Percentiles rank a stretch among this genome's conserved stretches.
phyloP scores from a whole-genome alignment of 37 sponge, comb jelly and placozoan species.

The Hexactinellida sp. region DNA sequence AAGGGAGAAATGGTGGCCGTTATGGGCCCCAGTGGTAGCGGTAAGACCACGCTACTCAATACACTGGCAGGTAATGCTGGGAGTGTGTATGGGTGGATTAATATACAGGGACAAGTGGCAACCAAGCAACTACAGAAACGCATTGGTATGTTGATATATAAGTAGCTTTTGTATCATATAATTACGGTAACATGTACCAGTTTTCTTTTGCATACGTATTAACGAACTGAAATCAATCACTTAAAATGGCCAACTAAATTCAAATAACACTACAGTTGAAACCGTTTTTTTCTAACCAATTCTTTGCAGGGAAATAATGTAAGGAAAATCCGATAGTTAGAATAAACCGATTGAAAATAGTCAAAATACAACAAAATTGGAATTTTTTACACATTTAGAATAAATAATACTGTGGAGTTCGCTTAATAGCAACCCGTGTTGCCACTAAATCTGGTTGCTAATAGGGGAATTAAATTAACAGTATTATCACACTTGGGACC shows the following conservation, averaged over 20 bases:
- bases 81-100: conserved; percentile 29
- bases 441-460: too few relatives aligned
- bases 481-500: too few relatives aligned
- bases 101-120: conserved; percentile 29
- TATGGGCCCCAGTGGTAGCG: conserved; percentile 81
- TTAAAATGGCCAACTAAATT: not conserved
- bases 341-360: not conserved
- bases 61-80: conserved; percentile 38
- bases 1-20: conserved; percentile 57
- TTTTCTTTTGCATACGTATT: too few relatives aligned
- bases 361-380: too few relatives aligned
- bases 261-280: not conserved
- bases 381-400: too few relatives aligned
- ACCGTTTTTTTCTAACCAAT: not conserved
- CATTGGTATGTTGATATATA: conserved; percentile 18
- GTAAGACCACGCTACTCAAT: conserved; percentile 73
- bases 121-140: conserved; percentile 34
- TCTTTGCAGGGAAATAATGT: not conserved
- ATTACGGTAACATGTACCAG: too few relatives aligned
- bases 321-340: not conserved
- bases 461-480: too few relatives aligned
- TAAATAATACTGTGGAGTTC: too few relatives aligned
- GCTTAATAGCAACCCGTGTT: too few relatives aligned
- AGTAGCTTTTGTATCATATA: too few relatives aligned
- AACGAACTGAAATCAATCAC: too few relatives aligned